A percentile compares a stretch with the other conserved stretches of the same genome.
Evolutionary conservation across 1,140 invertebrate species (phyloP).

Genomic region (Drosophila nigrodunni): DNA sequence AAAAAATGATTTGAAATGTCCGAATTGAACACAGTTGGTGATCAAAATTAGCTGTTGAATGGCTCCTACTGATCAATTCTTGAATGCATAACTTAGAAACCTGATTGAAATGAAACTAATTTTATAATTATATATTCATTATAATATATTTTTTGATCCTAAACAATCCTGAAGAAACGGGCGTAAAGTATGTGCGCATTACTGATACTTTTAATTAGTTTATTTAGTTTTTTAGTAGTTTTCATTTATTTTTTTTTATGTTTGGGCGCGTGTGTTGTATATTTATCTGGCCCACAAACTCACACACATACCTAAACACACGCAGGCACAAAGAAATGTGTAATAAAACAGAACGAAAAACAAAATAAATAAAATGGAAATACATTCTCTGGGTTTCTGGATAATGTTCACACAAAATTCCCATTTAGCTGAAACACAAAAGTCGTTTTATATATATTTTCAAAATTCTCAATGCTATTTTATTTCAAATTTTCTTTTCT

Average conservation of each 20-base stretch:
- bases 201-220: conserved; percentile 75
- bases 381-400: background rate
- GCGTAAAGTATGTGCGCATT: conserved; percentile 33
- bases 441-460: conserved; percentile 30
- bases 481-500: conserved; percentile 8
- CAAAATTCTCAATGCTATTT: conserved; percentile 46
- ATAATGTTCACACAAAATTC: background rate
- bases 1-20: too few relatives aligned
- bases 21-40: too few relatives aligned
- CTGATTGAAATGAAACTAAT: background rate
- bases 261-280: conserved; percentile 57
- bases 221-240: conserved; percentile 58
- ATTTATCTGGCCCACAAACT: conserved; percentile 60
- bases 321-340: conserved; percentile 40
- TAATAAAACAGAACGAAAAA: conserved; percentile 55
- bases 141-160: conserved; percentile 18
- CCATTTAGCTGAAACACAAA: conserved; percentile 20
- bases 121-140: conserved; percentile 1
- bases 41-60: too few relatives aligned
- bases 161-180: conserved; percentile 8
- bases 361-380: background rate
- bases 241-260: conserved; percentile 27
- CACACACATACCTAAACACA: conserved; percentile 29
- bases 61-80: background rate
- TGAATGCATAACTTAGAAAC: background rate